Conservation (phyloP, 2,113 vertebrate genomes). For the Oryzias curvinotus region DNA sequence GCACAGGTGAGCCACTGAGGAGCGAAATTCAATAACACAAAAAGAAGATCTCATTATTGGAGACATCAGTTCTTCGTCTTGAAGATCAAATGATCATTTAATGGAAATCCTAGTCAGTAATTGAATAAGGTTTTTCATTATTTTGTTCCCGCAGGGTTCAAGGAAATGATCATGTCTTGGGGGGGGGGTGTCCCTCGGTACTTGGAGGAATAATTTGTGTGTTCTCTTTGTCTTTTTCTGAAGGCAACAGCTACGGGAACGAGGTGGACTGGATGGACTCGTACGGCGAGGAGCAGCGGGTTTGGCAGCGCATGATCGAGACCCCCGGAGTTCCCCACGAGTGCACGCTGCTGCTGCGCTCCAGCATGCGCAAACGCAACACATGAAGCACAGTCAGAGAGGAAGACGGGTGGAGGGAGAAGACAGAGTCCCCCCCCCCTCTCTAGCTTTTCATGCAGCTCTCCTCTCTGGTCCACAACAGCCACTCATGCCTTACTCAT, state of each 20-base stretch:
- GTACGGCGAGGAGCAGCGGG: conserved; percentile 86
- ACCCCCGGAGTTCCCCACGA: conserved; percentile 87
- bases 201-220: conserved; percentile 11
- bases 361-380: conserved; percentile 87
- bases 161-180: not conserved
- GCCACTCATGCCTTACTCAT: conserved; percentile 72
- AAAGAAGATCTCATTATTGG: conserved; percentile 2
- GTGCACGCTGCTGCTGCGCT: conserved; percentile 90
- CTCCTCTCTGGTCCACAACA: conserved; percentile 33
- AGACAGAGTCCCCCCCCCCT: conserved; percentile 17
- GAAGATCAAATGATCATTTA: not conserved
- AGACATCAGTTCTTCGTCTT: not conserved
- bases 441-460: conserved; percentile 20
- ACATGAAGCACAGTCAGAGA: conserved; percentile 56
- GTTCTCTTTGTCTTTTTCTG: conserved; percentile 3
- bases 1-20: conserved; percentile 74
- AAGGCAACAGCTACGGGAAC: conserved; percentile 89
- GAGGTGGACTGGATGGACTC: conserved; percentile 96
- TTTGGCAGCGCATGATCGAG: conserved; percentile 94
- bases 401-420: not conserved
- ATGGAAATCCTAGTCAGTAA: not conserved
- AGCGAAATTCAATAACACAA: not conserved
- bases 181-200: not conserved
- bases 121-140: not conserved
- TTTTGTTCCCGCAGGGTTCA: not conserved